Percentiles rank a stretch among this genome's conserved stretches.
Conservation (phyloP, 2,113 vertebrate species). For the Peromyscus californicus region DNA sequence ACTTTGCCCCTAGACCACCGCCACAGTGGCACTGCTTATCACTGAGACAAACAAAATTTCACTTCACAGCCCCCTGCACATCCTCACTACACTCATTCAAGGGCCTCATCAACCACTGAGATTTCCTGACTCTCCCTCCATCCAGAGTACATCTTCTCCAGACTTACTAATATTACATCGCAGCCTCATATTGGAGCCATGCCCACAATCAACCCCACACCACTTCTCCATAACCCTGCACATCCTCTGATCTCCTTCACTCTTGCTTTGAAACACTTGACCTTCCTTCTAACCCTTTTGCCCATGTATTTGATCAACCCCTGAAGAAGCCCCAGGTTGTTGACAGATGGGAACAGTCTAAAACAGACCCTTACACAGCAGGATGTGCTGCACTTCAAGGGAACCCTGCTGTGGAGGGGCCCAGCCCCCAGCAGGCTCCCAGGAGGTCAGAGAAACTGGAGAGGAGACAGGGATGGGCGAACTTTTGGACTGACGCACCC, state of each 20-base stretch:
- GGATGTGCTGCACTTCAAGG: no score
- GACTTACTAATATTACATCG: background rate
- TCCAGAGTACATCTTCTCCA: background rate
- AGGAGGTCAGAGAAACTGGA: no score
- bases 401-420: no score
- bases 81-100: no score
- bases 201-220: accelerated
- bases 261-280: no score
- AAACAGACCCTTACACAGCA: background rate
- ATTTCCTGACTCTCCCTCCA: background rate
- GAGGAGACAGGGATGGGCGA: no score
- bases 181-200: background rate
- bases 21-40: background rate
- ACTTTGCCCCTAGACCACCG: background rate
- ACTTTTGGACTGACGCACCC: no score
- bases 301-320: no score
- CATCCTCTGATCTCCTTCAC: no score
- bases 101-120: background rate
- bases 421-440: no score
- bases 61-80: background rate
- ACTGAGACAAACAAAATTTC: background rate
- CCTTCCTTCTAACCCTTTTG: no score
- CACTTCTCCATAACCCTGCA: background rate
- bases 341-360: background rate
- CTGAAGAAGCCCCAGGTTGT: background rate